Evolutionary conservation across 2,797 vertebrate species (phyloP), one percentile per base, ranked within the genome.

Genomic region (Protosalanx chinensis): DNA sequence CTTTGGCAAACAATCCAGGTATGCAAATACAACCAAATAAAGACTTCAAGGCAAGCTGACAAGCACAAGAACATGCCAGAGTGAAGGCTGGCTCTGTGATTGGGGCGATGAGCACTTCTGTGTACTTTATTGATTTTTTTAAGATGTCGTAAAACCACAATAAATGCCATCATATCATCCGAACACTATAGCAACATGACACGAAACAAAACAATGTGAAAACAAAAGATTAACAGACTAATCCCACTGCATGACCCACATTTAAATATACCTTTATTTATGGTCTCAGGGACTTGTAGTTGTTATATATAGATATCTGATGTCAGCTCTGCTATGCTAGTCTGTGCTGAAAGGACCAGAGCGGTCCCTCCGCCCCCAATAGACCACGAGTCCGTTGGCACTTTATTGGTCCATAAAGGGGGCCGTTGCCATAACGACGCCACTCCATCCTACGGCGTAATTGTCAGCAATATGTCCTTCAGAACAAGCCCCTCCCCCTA

Each of bases 251-350:
- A 89, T 87, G 84, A 89, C 81, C 85, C 88, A 92, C 92, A 92
- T 89, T 90, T 91, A 91, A 88, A 92, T 92, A 93, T 87, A 91
- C 87, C 88, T 92, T 92, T 92, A 92, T 92, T 90, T 85, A 90
- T 82, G 88, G 88, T 88, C 87, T 84, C 74, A 86, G 78, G 83
- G 87, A 59, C 83, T 89, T 76, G 76, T 90, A 90, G 82, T 76
- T 85, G 88, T 68, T 80, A n/a, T 74, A 71, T 78, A 67, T 75
- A 69, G 73, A 68, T 61, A 64, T 85, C 80, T 78, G 80, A 87
- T 81, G 76, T 85, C 76, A 62, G 71, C 80, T 81, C 78, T 78
- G 76, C 84, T 72, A 77, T 27, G 23, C 77, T 85, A 78, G 83
- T 84, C 76, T 84, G 81, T 78, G 80, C 82, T 75, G 76, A 84